Base-by-base conservation (phyloP, 2,113 vertebrate genomes). In the Microtus montanus region DNA sequence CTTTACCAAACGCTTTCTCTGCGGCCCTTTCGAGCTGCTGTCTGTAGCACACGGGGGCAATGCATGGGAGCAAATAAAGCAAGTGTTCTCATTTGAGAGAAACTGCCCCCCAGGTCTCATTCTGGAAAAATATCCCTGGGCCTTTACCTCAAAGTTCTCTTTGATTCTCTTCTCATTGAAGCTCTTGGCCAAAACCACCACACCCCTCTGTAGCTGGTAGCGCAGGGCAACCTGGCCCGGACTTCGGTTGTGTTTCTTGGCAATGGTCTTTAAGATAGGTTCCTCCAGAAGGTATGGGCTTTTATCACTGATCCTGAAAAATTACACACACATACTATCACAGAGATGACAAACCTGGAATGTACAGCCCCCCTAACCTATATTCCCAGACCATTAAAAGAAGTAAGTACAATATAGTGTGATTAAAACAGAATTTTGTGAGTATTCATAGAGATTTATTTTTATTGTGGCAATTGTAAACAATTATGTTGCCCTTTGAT, bases 91-190 rank as follows among this genome's bases (percentile, higher is more conserved):
- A 35, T 86, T 22, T 13, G 7, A 86, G 10, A 20, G 19, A 33
- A 26, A 86, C 4, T 14, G 33, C 28, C 15, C 38, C 44, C 64
- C 41, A 22, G 22, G 28, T 49, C 64, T 85, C 61, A 63, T 47
- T n/a, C 64, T 86, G 44, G 28, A 86, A 6, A 49, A 66, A 70
- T n/a, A 12, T 22, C 47, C 4, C 20, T 33, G 41, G 28, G 5
- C 8, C 19, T 66, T 85, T 85, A 97, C 96, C 96, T 98, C 91
- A 47, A 97, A 93, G 28, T 98, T 97, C 71, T 97, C 92, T 64
- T 80, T 9, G 0, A 14, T 97, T 0, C 0, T 5, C 66, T 89
- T 71, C 73, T 93, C 91, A 38, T 4, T 97, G 95, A 98, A 91
- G 64, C 97, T 97, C 95, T 97, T 98, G 82, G 92, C 96, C 95